These are phyloP conservation scores for Clitarchus hookeri DNA, from an alignment of 2,888 invertebrate species.

Conservation along the genomic window DNA sequence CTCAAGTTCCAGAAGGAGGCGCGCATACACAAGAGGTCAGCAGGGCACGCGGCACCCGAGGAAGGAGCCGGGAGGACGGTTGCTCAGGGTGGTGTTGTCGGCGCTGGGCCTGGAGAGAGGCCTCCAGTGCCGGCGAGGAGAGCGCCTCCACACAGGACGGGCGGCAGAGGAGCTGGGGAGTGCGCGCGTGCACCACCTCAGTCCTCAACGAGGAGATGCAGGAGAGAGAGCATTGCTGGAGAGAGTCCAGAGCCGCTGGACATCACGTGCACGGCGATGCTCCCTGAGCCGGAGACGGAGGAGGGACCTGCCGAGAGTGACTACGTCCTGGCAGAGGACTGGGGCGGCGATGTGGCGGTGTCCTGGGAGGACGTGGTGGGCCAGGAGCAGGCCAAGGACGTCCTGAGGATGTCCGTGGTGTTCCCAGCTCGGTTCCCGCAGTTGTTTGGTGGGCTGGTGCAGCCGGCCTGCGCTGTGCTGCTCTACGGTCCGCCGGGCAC, in stretches of 20 bases:
- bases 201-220: neutral
- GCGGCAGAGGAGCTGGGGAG: too few relatives aligned
- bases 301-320: neutral
- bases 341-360: neutral
- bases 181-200: neutral
- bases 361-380: constrained; percentile 82
- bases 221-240: neutral
- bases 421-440: constrained; percentile 77
- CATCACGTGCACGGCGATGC: neutral
- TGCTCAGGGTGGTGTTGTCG: too few relatives aligned
- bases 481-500: constrained; percentile 81
- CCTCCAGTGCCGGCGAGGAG: neutral
- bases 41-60: constrained; percentile 25
- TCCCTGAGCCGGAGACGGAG: neutral
- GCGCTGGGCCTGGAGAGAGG: too few relatives aligned
- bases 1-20: constrained; percentile 86
- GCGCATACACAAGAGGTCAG: constrained; percentile 68
- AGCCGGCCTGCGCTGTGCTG: constrained; percentile 83
- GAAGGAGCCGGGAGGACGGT: neutral
- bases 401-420: constrained; percentile 84
- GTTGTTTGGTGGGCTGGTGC: constrained; percentile 67
- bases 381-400: constrained; percentile 71
- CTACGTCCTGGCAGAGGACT: neutral
- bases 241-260: neutral
- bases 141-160: neutral